A percentile compares a stretch with the other conserved stretches of the same genome.
These are phyloP conservation scores for Lasiurus cinereus DNA, from an alignment of 2,113 vertebrate genomes.

Conservation along the genomic window DNA sequence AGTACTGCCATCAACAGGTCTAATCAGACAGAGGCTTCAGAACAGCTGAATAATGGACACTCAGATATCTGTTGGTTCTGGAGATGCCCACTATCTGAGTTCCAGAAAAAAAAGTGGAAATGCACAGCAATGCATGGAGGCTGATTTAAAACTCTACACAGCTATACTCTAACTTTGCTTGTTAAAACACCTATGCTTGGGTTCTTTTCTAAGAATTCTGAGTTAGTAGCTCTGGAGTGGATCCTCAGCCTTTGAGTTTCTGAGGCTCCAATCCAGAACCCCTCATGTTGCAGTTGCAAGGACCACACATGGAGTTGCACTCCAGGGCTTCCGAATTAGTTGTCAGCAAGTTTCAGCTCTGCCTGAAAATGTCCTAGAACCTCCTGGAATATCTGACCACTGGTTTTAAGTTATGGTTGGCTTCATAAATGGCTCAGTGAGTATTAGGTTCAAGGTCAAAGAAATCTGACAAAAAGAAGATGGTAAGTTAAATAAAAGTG, in stretches of 20 bases:
- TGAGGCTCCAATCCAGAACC: not conserved
- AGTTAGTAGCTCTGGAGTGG: not conserved
- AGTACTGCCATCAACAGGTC: conserved; percentile 30
- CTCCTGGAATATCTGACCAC: not conserved
- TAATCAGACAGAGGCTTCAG: conserved; percentile 31
- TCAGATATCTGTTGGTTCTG: not conserved
- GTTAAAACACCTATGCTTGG: not conserved
- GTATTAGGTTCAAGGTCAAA: not conserved
- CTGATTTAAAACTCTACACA: not conserved
- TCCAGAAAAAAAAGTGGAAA: conserved; percentile 26
- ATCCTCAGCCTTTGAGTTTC: not conserved
- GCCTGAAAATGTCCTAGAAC: not conserved
- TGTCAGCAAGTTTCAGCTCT: not conserved
- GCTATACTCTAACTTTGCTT: not conserved
- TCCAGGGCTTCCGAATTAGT: not conserved
- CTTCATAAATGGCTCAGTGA: not conserved
- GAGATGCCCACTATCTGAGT: not conserved
- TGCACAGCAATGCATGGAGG: not conserved
- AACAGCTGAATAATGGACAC: conserved; percentile 29
- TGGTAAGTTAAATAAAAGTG: conserved; percentile 5
- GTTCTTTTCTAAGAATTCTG: not conserved
- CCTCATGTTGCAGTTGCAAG: accelerated
- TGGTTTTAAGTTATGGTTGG: not conserved
- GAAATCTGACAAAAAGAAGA: conserved; percentile 28
- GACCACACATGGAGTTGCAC: accelerated